phyloP scores from a whole-genome alignment of 2,888 invertebrate species.

The Argyra leucocephala region DNA sequence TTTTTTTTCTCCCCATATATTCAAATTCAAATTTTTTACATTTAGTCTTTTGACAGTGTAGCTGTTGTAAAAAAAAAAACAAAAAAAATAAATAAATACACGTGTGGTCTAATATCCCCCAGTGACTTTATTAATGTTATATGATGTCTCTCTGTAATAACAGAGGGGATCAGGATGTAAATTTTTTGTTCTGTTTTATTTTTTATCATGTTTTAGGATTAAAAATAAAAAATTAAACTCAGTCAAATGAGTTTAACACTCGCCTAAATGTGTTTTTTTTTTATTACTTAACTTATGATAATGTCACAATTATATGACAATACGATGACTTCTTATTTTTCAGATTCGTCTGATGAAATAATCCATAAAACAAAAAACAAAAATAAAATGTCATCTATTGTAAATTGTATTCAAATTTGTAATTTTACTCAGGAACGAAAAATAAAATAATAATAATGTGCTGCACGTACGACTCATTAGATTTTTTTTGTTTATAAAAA shows the following conservation, averaged over 20 bases:
- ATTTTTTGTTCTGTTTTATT: neutral
- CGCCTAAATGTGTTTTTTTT: too few species aligned
- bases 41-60: neutral
- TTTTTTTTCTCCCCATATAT: neutral
- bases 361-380: too few species aligned
- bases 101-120: neutral
- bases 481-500: neutral
- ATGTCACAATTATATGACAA: constrained; percentile 4
- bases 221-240: neutral
- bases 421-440: too few species aligned
- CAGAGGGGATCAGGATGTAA: neutral
- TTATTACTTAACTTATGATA: neutral
- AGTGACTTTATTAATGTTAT: neutral
- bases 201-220: neutral
- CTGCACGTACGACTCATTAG: neutral
- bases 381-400: too few species aligned
- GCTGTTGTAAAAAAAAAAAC: too few species aligned
- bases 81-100: neutral
- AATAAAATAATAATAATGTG: neutral
- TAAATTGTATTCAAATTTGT: too few species aligned
- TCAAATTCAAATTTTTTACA: neutral
- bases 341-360: too few species aligned
- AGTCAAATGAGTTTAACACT: too few species aligned
- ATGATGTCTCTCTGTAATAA: neutral
- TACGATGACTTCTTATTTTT: neutral